A percentile compares a stretch with the other conserved stretches of the same genome.
These are phyloP conservation scores for Sprattus sprattus DNA, from an alignment of 2,113 vertebrate species.

Conservation along the genomic window DNA sequence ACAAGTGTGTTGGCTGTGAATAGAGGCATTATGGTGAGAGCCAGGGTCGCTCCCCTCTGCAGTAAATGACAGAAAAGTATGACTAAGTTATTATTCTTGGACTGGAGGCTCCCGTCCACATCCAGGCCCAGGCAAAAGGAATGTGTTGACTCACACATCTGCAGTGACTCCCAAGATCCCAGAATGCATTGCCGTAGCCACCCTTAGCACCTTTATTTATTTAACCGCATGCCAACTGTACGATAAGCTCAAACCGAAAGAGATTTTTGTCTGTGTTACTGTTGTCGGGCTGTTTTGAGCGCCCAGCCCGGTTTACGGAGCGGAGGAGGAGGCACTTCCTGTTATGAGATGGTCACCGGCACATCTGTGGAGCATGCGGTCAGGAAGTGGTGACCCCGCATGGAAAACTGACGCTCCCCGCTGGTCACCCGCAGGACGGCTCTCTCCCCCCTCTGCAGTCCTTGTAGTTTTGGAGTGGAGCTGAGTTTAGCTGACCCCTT, in stretches of 20 bases:
- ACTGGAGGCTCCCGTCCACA: neutral
- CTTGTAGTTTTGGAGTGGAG: neutral
- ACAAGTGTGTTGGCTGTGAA: neutral
- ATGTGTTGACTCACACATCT: neutral
- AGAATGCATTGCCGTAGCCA: neutral
- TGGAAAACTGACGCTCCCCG: slow-evolving; percentile 36
- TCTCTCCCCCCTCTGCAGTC: neutral
- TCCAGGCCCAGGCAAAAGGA: neutral
- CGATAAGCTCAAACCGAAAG: neutral
- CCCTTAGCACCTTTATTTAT: neutral
- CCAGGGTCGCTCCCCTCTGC: neutral
- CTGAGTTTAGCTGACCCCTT: neutral
- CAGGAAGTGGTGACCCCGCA: slow-evolving; percentile 44
- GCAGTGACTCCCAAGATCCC: neutral
- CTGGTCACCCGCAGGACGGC: slow-evolving; percentile 21
- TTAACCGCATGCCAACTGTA: neutral
- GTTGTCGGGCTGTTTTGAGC: neutral
- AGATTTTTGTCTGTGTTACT: neutral
- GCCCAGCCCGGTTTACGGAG: neutral
- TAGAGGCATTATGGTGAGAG: neutral
- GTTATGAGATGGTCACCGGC: slow-evolving; percentile 23
- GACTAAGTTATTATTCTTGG: neutral
- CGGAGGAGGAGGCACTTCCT: slow-evolving; percentile 36
- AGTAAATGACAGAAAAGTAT: neutral
- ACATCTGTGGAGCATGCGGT: slow-evolving; percentile 26